Conservation (phyloP, 2,113 vertebrate genomes). For the Xenopus borealis region DNA sequence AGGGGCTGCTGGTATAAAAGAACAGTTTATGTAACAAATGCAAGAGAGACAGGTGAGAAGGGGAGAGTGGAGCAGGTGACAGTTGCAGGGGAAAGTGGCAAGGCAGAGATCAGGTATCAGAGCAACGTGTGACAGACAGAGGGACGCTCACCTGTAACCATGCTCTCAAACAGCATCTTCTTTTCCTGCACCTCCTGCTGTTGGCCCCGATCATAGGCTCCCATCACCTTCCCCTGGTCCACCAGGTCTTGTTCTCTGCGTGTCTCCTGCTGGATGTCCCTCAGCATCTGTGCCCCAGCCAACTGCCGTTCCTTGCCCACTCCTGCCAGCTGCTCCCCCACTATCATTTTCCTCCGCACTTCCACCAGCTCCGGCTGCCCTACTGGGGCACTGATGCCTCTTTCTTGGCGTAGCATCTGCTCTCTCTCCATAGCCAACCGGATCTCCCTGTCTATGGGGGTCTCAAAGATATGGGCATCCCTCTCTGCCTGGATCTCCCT, state of each 20-base stretch:
- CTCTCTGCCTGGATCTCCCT: constrained; percentile 10
- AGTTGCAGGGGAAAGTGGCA: too few relatives aligned
- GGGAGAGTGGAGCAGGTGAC: too few relatives aligned
- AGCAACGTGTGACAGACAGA: background rate
- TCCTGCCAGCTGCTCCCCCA: constrained; percentile 38
- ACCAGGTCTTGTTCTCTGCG: constrained; percentile 72
- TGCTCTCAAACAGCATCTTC: constrained; percentile 68
- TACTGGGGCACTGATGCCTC: constrained; percentile 53
- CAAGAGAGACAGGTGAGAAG: too few relatives aligned
- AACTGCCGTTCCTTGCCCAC: constrained; percentile 62
- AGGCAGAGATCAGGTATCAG: too few relatives aligned
- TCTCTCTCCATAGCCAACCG: constrained; percentile 59
- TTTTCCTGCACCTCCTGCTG: constrained; percentile 65
- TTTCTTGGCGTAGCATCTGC: constrained; percentile 55
- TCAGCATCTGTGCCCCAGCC: constrained; percentile 79
- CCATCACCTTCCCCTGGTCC: constrained; percentile 60
- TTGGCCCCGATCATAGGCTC: constrained; percentile 65
- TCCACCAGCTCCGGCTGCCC: constrained; percentile 54
- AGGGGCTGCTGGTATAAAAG: too few relatives aligned
- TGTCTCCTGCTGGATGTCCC: constrained; percentile 72
- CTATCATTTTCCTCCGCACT: constrained; percentile 54
- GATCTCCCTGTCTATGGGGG: constrained; percentile 64
- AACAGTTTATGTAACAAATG: too few relatives aligned
- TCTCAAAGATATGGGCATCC: constrained; percentile 53
- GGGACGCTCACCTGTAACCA: constrained; percentile 52